These are phyloP conservation scores for Macropis europaea DNA, from an alignment of 2,888 invertebrate species.

Conservation along the genomic window DNA sequence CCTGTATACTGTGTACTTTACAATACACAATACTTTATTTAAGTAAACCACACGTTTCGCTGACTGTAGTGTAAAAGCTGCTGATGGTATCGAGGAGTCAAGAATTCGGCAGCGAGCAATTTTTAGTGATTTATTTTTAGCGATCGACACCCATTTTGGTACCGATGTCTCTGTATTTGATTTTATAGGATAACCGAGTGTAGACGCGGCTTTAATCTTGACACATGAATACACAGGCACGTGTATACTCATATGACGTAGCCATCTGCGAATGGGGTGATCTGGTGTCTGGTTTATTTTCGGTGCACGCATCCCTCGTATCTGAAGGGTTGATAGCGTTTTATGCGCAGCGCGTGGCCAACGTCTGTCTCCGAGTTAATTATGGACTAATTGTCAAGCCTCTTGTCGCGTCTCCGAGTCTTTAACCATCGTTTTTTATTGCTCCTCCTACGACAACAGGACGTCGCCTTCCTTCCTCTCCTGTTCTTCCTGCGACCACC, in stretches of 20 bases:
- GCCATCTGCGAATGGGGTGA: slow-evolving; percentile 62
- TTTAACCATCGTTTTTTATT: slow-evolving; percentile 18
- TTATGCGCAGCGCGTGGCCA: slow-evolving; percentile 59
- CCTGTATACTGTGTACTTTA: too few relatives aligned
- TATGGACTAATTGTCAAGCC: slow-evolving; percentile 73
- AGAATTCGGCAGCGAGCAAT: too few relatives aligned
- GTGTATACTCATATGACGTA: slow-evolving; percentile 16
- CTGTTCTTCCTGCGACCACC: slow-evolving; percentile 3
- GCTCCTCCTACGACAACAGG: slow-evolving; percentile 40
- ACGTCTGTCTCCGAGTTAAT: slow-evolving; percentile 69
- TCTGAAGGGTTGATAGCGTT: slow-evolving; percentile 72
- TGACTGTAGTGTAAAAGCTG: too few relatives aligned
- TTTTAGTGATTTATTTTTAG: too few relatives aligned
- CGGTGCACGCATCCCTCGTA: slow-evolving; percentile 57
- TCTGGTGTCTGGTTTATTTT: slow-evolving; percentile 73
- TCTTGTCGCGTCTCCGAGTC: slow-evolving; percentile 40
- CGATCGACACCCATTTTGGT: too few relatives aligned
- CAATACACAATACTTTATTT: too few relatives aligned
- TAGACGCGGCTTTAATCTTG: slow-evolving; percentile 29
- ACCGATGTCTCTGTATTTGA: slow-evolving; percentile 12
- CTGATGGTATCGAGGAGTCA: too few relatives aligned
- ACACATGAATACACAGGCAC: slow-evolving; percentile 29
- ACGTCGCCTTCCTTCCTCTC: slow-evolving; percentile 35
- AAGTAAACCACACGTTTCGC: too few relatives aligned
- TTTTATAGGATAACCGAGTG: slow-evolving; percentile 4